A percentile compares a stretch with the other conserved stretches of the same genome.
These are phyloP conservation scores for Illadopsis cleaveri DNA, from an alignment of 2,113 vertebrate genomes.

Conservation along the genomic window DNA sequence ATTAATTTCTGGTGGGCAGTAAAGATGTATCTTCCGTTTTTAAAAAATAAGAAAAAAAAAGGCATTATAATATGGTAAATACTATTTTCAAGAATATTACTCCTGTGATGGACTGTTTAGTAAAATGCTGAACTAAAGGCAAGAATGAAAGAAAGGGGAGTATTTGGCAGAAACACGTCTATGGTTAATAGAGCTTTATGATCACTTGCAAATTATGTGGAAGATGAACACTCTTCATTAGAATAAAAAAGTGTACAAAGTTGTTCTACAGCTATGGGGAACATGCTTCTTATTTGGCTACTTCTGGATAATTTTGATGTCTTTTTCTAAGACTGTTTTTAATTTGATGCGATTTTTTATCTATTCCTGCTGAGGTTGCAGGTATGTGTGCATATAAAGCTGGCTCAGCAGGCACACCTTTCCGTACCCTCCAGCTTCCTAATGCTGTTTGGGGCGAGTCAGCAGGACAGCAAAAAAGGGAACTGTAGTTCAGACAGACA, in stretches of 20 bases:
- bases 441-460: background rate
- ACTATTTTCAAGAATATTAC: background rate
- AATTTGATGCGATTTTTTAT: background rate
- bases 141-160: background rate
- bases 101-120: background rate
- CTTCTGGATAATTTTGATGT: background rate
- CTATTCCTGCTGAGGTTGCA: background rate
- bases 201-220: background rate
- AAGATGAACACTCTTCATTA: background rate
- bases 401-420: background rate
- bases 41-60: background rate
- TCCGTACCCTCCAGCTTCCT: background rate
- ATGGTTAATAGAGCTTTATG: background rate
- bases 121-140: background rate
- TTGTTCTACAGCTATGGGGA: background rate
- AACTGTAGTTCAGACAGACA: background rate
- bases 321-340: background rate
- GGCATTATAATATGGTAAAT: accelerated
- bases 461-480: background rate
- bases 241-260: background rate
- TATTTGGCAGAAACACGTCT: background rate
- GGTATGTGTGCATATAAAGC: background rate
- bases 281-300: background rate
- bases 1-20: background rate
- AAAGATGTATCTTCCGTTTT: background rate